Evolutionary conservation across 1,140 invertebrate genomes (phyloP), one percentile per base, ranked within the genome.

Genomic region (Chrysomallon squamiferum): DNA sequence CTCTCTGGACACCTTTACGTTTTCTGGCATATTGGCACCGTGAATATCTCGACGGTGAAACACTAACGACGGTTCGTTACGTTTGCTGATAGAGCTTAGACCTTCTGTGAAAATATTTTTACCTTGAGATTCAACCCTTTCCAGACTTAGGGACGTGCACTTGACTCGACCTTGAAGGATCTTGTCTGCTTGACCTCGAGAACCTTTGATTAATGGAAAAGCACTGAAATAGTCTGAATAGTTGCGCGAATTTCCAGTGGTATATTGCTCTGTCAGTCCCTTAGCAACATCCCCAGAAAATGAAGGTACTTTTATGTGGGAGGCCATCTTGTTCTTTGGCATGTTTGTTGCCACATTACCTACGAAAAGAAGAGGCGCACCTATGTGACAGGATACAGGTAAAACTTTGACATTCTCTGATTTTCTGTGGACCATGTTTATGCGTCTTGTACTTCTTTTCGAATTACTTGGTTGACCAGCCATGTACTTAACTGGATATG

Each of bases 1-100:
- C 25, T 54, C 50, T 4, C 50, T 25, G 22, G 50, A 18, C 15
- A 54, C 11, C 22, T 30, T 25, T 4, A 54, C 50, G 15, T 18
- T 54, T 3, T 54, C 50, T 27, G 50, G 50, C 50, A 54, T 54
- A 20, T 54, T 54, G n/a, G 50, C 50, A 27, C 50, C 50, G 22
- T 27, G 29, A 27, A 54, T 54, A 30, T 54, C 50, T 13, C 25
- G n/a, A 18, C 50, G 22, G 25, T 27, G 50, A 15, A 54, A 27
- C 2, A 30, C 50, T 13, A 54, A 22, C 3, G 13, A 22, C 18
- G 50, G 50, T 30, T 54, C 50, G 22, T 54, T 54, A 30, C 22
- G 29, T 54, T 27, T 5, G 25, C 50, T 54, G n/a, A 54, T 54
- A 3, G 50, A 54, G 22, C 50, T 54, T 15, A 54, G 50, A 22